phyloP scores from a whole-genome alignment of 2,888 invertebrate species.

The Catocala nupta region DNA sequence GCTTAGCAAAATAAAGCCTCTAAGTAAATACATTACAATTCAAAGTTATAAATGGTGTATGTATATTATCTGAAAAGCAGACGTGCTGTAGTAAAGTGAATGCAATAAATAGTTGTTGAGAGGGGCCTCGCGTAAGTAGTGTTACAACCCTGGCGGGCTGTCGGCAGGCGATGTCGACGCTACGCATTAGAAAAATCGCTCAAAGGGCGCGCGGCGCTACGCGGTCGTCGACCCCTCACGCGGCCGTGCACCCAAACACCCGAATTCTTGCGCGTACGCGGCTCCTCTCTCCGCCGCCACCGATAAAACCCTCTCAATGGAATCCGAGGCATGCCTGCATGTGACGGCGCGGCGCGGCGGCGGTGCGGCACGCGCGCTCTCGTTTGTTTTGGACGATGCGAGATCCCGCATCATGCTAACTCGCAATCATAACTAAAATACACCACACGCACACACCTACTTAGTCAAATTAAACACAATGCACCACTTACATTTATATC shows the following conservation, averaged over 20 bases:
- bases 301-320: constrained; percentile 71
- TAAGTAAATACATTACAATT: too few species aligned
- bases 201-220: constrained; percentile 68
- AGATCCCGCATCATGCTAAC: constrained; percentile 41
- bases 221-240: constrained; percentile 66
- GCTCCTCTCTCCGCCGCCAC: constrained; percentile 61
- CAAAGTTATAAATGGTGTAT: too few species aligned
- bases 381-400: constrained; percentile 54
- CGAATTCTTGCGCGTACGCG: constrained; percentile 82
- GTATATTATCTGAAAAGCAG: neutral
- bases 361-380: constrained; percentile 60
- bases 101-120: neutral
- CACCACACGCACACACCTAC: constrained; percentile 23
- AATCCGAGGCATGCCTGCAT: constrained; percentile 68
- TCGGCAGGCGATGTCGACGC: constrained; percentile 21
- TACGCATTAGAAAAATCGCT: constrained; percentile 65
- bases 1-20: too few species aligned
- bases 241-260: constrained; percentile 67
- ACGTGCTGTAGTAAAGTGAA: neutral
- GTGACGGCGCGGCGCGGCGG: constrained; percentile 55
- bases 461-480: constrained; percentile 27
- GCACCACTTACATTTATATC: constrained; percentile 26
- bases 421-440: constrained; percentile 37
- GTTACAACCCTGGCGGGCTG: constrained; percentile 13
- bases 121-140: neutral